Conservation (phyloP, 2,797 vertebrate genomes). For the Neopelma chrysocephalum region DNA sequence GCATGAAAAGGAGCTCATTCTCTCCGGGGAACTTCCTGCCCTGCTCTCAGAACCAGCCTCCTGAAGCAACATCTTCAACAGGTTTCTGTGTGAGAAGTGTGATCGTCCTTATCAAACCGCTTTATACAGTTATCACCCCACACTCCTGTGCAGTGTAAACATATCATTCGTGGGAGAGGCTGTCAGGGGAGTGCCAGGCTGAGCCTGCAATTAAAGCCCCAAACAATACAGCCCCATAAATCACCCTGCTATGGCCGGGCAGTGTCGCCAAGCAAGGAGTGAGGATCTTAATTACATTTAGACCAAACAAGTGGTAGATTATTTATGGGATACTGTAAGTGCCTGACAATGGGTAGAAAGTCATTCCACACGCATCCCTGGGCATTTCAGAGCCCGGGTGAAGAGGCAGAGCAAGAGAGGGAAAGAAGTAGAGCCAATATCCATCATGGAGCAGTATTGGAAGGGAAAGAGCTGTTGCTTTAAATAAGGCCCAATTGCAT, state of each 20-base stretch:
- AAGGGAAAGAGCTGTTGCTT: constrained; percentile 51
- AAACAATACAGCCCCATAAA: constrained; percentile 68
- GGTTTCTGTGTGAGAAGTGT: constrained; percentile 2
- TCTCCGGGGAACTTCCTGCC: neutral
- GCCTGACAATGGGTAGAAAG: constrained; percentile 58
- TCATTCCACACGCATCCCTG: constrained; percentile 41
- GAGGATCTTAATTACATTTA: constrained; percentile 74
- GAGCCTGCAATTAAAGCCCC: constrained; percentile 67
- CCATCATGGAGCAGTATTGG: neutral
- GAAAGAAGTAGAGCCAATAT: constrained; percentile 19
- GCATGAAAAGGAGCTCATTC: constrained; percentile 10
- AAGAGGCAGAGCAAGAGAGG: constrained; percentile 27
- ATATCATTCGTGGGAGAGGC: constrained; percentile 65
- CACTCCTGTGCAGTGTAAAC: constrained; percentile 55
- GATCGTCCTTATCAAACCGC: constrained; percentile 46
- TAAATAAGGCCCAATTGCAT: constrained; percentile 57
- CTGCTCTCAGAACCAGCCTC: neutral
- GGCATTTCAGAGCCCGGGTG: neutral
- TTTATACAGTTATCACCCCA: constrained; percentile 52
- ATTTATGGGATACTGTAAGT: constrained; percentile 68
- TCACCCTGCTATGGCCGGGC: constrained; percentile 57
- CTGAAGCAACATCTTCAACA: constrained; percentile 40
- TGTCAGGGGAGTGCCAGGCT: constrained; percentile 58
- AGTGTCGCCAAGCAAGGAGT: constrained; percentile 68
- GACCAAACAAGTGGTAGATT: constrained; percentile 70